phyloP scores from a whole-genome alignment of 2,797 vertebrate genomes.

The Amblyraja radiata region DNA sequence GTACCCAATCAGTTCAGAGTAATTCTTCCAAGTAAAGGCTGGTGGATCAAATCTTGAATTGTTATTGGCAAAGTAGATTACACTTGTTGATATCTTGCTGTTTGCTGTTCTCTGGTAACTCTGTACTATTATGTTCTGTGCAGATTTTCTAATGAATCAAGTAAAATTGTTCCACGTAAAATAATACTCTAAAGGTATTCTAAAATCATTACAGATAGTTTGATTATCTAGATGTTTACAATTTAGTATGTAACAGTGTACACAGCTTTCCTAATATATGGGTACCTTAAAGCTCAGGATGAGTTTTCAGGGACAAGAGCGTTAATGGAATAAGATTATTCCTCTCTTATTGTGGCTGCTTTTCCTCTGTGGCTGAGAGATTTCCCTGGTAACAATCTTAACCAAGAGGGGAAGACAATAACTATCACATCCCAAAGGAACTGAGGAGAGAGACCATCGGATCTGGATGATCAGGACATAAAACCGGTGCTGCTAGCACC shows the following conservation, averaged over 20 bases:
- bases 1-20: conserved; percentile 54
- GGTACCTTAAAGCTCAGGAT: no score
- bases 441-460: no score
- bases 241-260: background rate
- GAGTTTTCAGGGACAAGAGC: no score
- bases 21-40: no score
- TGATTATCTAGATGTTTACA: background rate
- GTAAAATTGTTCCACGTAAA: background rate
- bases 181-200: background rate
- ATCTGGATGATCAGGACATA: no score
- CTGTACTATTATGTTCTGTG: background rate
- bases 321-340: no score
- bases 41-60: background rate
- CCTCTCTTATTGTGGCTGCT: no score
- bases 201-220: background rate
- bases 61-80: background rate
- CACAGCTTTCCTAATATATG: background rate
- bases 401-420: no score
- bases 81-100: background rate
- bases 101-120: background rate
- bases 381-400: no score
- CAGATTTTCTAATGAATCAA: background rate
- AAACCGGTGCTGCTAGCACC: no score
- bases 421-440: no score
- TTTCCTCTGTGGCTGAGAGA: no score